Evolutionary conservation across 2,888 invertebrate genomes (phyloP).

Genomic region (Serripes groenlandicus): DNA sequence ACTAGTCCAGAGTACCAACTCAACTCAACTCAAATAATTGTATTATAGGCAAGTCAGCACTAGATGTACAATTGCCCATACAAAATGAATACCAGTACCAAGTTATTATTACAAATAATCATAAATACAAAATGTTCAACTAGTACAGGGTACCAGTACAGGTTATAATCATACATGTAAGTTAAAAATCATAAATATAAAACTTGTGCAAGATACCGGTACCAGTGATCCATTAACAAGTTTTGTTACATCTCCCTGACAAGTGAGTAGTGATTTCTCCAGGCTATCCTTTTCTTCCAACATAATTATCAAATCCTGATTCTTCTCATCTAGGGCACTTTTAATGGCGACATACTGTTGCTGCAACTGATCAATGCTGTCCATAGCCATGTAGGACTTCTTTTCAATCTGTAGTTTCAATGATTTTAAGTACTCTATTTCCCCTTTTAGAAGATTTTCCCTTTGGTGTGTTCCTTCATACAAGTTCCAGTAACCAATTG

Average conservation of each 20-base stretch:
- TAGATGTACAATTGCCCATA: no score
- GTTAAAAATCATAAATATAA: no score
- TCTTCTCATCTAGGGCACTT: neutral
- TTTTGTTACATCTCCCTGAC: neutral
- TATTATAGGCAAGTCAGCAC: no score
- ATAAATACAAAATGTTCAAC: no score
- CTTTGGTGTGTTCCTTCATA: neutral
- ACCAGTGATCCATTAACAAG: conserved; percentile 15
- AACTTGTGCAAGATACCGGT: no score
- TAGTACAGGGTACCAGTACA: no score
- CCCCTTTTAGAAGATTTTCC: neutral
- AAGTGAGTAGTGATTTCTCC: neutral
- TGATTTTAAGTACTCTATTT: conserved; percentile 11
- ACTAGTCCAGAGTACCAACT: no score
- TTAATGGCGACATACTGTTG: neutral
- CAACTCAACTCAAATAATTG: no score
- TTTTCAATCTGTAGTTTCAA: conserved; percentile 7
- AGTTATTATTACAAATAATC: no score
- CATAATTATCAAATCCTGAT: neutral
- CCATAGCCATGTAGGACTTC: conserved; percentile 7
- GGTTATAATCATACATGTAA: no score
- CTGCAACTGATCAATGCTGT: conserved; percentile 5
- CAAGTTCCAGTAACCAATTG: conserved; percentile 2
- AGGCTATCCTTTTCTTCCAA: conserved; percentile 1
- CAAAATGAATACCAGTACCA: no score